phyloP scores from a whole-genome alignment of 2,888 invertebrate genomes.

The Diloba caeruleocephala region DNA sequence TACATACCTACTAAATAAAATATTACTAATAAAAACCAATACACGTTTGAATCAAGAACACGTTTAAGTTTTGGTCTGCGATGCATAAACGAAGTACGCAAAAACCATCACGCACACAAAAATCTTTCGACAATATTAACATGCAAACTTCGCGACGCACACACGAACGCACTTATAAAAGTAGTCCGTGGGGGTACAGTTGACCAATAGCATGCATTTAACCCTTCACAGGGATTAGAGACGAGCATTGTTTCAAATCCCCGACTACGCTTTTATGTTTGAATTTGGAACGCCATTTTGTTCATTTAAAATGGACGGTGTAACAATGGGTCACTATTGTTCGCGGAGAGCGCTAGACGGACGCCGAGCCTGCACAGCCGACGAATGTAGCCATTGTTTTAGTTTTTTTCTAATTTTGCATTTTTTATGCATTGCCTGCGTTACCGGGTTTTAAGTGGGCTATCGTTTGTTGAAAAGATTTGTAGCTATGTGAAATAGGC shows the following conservation, averaged over 20 bases:
- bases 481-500: constrained; percentile 28
- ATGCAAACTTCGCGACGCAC: constrained; percentile 54
- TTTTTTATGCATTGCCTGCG: constrained; percentile 56
- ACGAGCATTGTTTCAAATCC: constrained; percentile 84
- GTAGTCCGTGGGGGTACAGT: constrained; percentile 69
- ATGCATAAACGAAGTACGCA: constrained; percentile 22
- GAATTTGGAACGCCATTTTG: constrained; percentile 86
- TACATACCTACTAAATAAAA: background rate
- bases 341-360: constrained; percentile 71
- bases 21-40: background rate
- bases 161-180: constrained; percentile 34
- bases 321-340: constrained; percentile 86
- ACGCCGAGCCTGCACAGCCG: constrained; percentile 69
- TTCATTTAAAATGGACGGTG: constrained; percentile 88
- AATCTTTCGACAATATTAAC: constrained; percentile 44
- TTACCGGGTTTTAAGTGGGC: constrained; percentile 41
- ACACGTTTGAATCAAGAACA: background rate
- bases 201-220: constrained; percentile 88
- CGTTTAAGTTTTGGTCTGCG: constrained; percentile 6
- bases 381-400: constrained; percentile 82
- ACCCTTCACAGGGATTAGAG: constrained; percentile 84
- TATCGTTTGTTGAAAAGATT: constrained; percentile 40
- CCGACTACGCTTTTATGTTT: constrained; percentile 69
- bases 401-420: constrained; percentile 79
- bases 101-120: constrained; percentile 46